Base-by-base conservation (phyloP, 2,888 invertebrate genomes). In the Boloria euphrosyne region DNA sequence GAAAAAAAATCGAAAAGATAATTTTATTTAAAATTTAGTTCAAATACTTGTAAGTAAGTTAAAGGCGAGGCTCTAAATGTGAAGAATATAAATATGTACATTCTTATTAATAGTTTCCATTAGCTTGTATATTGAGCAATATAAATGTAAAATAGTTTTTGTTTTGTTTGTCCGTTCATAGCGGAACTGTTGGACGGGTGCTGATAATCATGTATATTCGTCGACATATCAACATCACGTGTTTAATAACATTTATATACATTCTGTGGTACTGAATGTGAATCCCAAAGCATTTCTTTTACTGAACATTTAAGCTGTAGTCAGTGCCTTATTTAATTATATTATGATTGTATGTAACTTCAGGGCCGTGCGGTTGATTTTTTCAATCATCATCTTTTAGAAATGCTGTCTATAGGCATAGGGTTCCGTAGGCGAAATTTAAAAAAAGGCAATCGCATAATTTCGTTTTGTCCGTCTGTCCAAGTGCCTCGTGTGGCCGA, bases 311-410 rank as follows among this genome's bases (percentile, higher is more conserved):
- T 65, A 65, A 66, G 63, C 66, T 71, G 74, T 74, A 81, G 73
- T 83, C 84, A 85, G 86, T 88, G 89, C 88, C 85, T 88, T 89
- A 86, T 85, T 84, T 84, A 60, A 46, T 69, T 68, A 69, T 69
- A 62, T 67, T 67, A 52, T 57, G 47, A 59, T 70, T 66, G 64
- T 66, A 62, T 64, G 67, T 67, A 60, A 62, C 22, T 22, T 22
- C 22, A 22, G 22, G 22, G 22, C 22, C 22, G 22, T 22, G 22
- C 22, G 22, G 22, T 22, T 22, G 3, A 22, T 22, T 22, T 22
- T 22, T 22, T 22, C 22, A 22, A 22, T 22, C n/a, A 22, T 22
- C 22, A 22, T 22, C 22, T 22, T 22, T 22, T 22, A 22, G 1
- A 22, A 22, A 22, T 22, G 2, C 22, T 22, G 22, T 22, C 22